Evolutionary conservation across 92 coral and sea anemone species (phyloP).

Genomic region (Phenganax marumi): DNA sequence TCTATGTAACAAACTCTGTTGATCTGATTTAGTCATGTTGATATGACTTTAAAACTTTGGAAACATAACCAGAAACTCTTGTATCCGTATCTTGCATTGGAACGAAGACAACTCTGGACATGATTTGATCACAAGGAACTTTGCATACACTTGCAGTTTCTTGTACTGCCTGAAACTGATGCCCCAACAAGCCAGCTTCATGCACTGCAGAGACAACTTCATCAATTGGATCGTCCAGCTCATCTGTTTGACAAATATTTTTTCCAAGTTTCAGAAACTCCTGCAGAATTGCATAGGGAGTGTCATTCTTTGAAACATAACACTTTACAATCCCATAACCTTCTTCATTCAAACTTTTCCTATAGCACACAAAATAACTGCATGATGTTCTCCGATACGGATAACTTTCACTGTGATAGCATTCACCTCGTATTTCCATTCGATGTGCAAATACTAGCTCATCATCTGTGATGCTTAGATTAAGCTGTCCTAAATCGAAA

Average conservation of each 20-base stretch:
- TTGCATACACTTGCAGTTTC: not conserved
- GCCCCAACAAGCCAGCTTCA: not conserved
- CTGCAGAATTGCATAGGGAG: not conserved
- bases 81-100: not conserved
- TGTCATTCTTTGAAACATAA: not conserved
- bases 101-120: not conserved
- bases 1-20: too few species aligned
- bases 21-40: too few species aligned
- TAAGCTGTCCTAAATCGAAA: not conserved
- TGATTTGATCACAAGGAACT: not conserved
- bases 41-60: too few species aligned
- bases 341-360: not conserved
- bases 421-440: constrained; percentile 6
- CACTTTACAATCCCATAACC: not conserved
- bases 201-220: not conserved
- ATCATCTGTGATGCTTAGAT: not conserved
- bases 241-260: constrained; percentile 4
- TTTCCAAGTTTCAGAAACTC: not conserved
- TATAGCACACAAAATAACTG: constrained; percentile 10
- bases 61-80: too few species aligned
- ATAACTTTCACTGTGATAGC: constrained; percentile 5
- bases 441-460: not conserved
- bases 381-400: constrained; percentile 5
- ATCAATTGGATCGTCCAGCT: not conserved
- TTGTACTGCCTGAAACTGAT: not conserved